Conservation (phyloP, 2,797 vertebrate species). For the Xiphorhynchus erythropygius region DNA sequence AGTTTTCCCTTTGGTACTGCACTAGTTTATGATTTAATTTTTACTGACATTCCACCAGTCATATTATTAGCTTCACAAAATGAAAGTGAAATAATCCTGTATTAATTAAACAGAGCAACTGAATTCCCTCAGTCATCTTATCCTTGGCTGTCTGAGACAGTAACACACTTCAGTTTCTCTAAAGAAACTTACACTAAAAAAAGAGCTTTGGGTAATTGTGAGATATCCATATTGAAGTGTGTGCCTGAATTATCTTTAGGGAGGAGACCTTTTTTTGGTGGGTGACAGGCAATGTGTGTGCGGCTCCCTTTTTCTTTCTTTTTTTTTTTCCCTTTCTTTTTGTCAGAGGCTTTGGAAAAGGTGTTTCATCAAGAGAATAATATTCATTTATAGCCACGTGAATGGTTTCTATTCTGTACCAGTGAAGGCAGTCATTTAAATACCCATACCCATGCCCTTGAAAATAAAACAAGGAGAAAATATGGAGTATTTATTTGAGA, state of each 20-base stretch:
- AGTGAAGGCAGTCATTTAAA: slow-evolving; percentile 70
- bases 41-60: slow-evolving; percentile 79
- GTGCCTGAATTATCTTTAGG: slow-evolving; percentile 18
- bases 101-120: slow-evolving; percentile 82
- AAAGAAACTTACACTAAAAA: slow-evolving; percentile 52
- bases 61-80: slow-evolving; percentile 81
- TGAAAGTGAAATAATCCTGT: slow-evolving; percentile 82
- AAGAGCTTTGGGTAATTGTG: slow-evolving; percentile 29
- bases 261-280: slow-evolving; percentile 39
- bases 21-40: slow-evolving; percentile 82
- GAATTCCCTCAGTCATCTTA: slow-evolving; percentile 76
- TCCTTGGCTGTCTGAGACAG: slow-evolving; percentile 71
- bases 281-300: neutral
- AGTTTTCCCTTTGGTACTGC: slow-evolving; percentile 74
- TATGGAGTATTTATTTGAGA: slow-evolving; percentile 29
- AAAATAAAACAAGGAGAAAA: slow-evolving; percentile 71
- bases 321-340: neutral
- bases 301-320: neutral
- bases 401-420: slow-evolving; percentile 38
- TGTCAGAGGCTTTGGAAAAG: slow-evolving; percentile 52
- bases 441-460: slow-evolving; percentile 54
- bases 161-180: slow-evolving; percentile 49
- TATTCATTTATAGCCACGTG: slow-evolving; percentile 49
- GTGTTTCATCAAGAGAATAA: slow-evolving; percentile 53
- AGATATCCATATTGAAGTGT: slow-evolving; percentile 34